Conservation (phyloP, 2,888 invertebrate genomes). For the Nemoura dubitans region DNA sequence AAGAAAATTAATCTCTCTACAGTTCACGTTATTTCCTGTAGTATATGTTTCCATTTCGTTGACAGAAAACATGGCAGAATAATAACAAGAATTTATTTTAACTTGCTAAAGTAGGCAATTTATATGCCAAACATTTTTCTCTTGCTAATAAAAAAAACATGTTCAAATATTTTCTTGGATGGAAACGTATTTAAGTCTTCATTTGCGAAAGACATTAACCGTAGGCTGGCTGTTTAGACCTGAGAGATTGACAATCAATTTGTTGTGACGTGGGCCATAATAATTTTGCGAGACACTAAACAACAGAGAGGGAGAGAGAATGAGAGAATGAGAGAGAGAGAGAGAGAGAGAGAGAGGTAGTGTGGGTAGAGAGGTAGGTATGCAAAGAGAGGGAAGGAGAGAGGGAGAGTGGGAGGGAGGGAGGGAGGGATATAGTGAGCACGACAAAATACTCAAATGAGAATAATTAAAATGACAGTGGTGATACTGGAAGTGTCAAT, state of each 20-base stretch:
- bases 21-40: neutral
- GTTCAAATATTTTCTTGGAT: neutral
- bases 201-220: neutral
- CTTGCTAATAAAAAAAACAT: constrained; percentile 25
- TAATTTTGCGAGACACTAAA: neutral
- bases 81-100: constrained; percentile 20
- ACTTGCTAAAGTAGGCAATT: constrained; percentile 35
- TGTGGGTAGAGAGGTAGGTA: too few species aligned
- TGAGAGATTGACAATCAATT: constrained; percentile 29
- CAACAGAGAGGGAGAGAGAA: neutral
- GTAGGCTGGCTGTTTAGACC: neutral
- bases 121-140: constrained; percentile 24
- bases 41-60: constrained; percentile 31
- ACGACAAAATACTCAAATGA: neutral
- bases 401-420: neutral
- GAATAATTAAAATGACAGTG: neutral
- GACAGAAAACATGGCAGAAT: constrained; percentile 30
- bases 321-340: neutral
- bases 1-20: neutral
- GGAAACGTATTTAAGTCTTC: constrained; percentile 14
- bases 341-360: neutral
- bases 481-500: constrained; percentile 7
- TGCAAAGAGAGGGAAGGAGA: too few species aligned
- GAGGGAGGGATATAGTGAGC: neutral
- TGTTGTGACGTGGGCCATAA: neutral